Percentiles rank a stretch among this genome's conserved stretches.
phyloP scores from a whole-genome alignment of 2,797 vertebrate species.

The Iguana delicatissima region DNA sequence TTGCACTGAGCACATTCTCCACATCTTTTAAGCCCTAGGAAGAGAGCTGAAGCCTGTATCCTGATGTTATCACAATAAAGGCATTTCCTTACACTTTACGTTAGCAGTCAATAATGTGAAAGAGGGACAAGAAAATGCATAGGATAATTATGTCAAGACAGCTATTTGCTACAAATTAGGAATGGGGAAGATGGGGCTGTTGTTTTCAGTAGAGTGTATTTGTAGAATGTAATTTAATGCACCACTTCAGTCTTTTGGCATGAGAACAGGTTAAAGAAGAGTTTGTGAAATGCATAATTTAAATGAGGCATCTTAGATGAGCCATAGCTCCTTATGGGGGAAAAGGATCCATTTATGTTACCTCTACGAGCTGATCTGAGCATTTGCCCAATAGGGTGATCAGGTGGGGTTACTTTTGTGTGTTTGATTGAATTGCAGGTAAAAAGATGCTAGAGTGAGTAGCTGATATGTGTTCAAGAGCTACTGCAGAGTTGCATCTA shows the following conservation, averaged over 20 bases:
- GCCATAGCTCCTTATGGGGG: too few relatives aligned
- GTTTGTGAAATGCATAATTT: neutral
- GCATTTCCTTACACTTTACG: neutral
- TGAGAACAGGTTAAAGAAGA: neutral
- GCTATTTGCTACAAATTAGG: neutral
- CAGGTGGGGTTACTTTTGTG: constrained; percentile 24
- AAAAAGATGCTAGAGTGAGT: constrained; percentile 23
- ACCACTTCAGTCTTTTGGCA: neutral
- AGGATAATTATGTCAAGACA: neutral
- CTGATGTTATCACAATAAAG: neutral
- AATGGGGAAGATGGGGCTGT: neutral
- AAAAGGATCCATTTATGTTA: constrained; percentile 18
- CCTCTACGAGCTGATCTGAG: constrained; percentile 41
- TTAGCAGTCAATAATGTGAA: neutral
- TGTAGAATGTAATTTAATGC: neutral
- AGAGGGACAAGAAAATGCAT: neutral
- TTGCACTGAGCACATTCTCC: too few relatives aligned
- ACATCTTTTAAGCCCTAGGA: neutral
- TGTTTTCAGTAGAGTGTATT: neutral
- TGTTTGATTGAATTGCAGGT: constrained; percentile 55
- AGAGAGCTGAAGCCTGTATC: neutral
- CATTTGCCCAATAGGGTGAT: constrained; percentile 29
- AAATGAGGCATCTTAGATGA: neutral
- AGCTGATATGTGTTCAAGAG: neutral
- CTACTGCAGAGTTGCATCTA: neutral